A percentile compares a stretch with the other conserved stretches of the same genome.
These are phyloP conservation scores for Caenorhabditis inopinata DNA, from an alignment of 1,140 invertebrate species.

Conservation along the genomic window DNA sequence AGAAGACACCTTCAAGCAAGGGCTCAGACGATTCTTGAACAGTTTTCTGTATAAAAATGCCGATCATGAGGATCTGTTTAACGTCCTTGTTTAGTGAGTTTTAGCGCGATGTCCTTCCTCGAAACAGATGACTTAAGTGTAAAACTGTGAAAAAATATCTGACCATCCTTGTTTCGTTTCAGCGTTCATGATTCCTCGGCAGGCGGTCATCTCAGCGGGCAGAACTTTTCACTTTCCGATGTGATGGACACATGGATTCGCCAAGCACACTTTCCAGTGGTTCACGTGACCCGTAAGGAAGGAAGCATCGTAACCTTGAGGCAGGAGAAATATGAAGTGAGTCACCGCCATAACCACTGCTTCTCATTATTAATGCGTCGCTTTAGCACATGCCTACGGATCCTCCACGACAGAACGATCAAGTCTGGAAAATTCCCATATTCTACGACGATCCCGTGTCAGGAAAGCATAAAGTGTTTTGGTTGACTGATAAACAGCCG, in stretches of 20 bases:
- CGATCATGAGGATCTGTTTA: constrained; percentile 42
- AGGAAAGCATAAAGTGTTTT: constrained; percentile 1
- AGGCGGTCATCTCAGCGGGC: constrained; percentile 11
- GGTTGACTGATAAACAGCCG: neutral
- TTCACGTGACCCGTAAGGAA: neutral
- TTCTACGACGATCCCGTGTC: constrained; percentile 25
- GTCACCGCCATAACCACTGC: neutral
- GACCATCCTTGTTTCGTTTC: neutral
- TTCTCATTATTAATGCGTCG: neutral
- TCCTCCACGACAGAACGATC: neutral
- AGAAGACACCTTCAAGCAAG: constrained; percentile 32
- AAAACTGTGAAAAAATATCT: neutral
- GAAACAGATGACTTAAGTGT: no score
- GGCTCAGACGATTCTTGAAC: constrained; percentile 15
- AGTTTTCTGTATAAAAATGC: constrained; percentile 38
- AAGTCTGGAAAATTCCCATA: constrained; percentile 13
- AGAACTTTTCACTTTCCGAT: constrained; percentile 29
- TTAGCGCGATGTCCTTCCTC: neutral
- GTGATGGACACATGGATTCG: constrained; percentile 39
- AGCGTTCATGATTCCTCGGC: constrained; percentile 32
- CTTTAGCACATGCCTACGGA: neutral
- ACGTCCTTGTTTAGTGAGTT: constrained; percentile 36
- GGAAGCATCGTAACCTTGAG: constrained; percentile 26
- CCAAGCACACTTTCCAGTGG: constrained; percentile 8
- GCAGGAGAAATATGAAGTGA: constrained; percentile 3